Base-by-base conservation (phyloP, 2,797 vertebrate species). In the Leptodactylus fallax region DNA sequence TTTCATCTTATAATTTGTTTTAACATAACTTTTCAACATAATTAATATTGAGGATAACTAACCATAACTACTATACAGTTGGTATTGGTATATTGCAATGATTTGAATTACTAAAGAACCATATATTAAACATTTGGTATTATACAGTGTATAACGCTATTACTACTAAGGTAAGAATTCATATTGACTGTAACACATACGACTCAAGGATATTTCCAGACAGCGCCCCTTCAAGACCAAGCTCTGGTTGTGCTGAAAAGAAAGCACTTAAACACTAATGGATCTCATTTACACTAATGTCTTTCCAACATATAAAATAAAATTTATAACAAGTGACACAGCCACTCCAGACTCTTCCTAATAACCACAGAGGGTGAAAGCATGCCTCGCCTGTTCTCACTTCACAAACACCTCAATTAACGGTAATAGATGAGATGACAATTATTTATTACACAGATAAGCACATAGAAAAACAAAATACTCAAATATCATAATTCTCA, bases 181-280 rank as follows among this genome's bases (percentile, higher is more conserved):
- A 55, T 78, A 56, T 27, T 78, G 23, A 78, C 49, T 53, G 45
- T 76, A 17, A 79, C 1, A 79, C 17, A 60, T 58, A 58, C 11
- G 7, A 14, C 53, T 60, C 78, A 19, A 58, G 27, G 7, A 79
- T 56, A 36, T 79, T 36, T 60, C 51, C 53, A 79, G 77, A 55
- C 51, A 25, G 55, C 56, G 51, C 51, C 53, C 23, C 23, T 51
- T 25, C 27, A 79, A 79, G 77, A 79, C 53, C 23, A 5, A 79
- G 56, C 55, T 47, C 45, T 12, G 36, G 36, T 82, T 65, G 58
- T 21, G 17, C 81, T 71, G n/a, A 55, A 83, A 71, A 69, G 60
- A 67, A 82, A 69, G 60, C 81, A 49, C 81, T 83, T 83, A 72
- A 83, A 69, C 77, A 71, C 76, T 80, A 86, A 86, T 80, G 63